Base-by-base conservation (phyloP, 2,113 vertebrate species). In the Phaethon lepturus region DNA sequence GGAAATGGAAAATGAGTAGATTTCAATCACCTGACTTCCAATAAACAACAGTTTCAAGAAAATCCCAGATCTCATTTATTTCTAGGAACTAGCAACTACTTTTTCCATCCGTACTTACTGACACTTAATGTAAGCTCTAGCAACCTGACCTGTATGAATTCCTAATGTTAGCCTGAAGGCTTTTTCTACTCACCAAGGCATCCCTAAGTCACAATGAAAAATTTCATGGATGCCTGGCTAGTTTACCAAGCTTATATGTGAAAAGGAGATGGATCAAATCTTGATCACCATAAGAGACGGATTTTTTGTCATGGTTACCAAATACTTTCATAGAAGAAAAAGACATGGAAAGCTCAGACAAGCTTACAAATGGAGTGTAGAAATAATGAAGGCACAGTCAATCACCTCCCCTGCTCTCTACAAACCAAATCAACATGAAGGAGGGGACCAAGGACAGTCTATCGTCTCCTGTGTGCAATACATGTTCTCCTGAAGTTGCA, bases 321-420 rank as follows among this genome's bases (percentile, higher is more conserved):
- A 69, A 63, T n/a, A 45, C 25, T 28, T 66, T 40, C 25, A 40
- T 5, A 44, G 60, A 64, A 81, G 7, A 33, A 58, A n/a, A 86
- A 47, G 3, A 24, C 7, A 6, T 38, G 42, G 56, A 91, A 82
- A 59, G 6, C 13, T 83, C 45, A 71, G 25, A 17, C 1, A 60
- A 69, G 24, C 16, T 60, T 68, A 52, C 3, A 71, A 86, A 86
- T 19, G 6, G 11, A 49, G 7, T 35, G 16, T 9, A 92, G 44
- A 42, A 76, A 50, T 35, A 87, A 52, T 2, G 4, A 66, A 49
- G 26, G 12, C 17, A 64, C 9, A 33, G 15, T 18, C 11, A 69
- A 23, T 16, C 33, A 1, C 5, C 5, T 45, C 7, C 10, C 3
- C 7, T 8, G 2, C 2, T 68, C 13, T 23, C 44, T 35, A 14